Conservation (phyloP, 2,113 vertebrate species). For the Gadus chalcogrammus region DNA sequence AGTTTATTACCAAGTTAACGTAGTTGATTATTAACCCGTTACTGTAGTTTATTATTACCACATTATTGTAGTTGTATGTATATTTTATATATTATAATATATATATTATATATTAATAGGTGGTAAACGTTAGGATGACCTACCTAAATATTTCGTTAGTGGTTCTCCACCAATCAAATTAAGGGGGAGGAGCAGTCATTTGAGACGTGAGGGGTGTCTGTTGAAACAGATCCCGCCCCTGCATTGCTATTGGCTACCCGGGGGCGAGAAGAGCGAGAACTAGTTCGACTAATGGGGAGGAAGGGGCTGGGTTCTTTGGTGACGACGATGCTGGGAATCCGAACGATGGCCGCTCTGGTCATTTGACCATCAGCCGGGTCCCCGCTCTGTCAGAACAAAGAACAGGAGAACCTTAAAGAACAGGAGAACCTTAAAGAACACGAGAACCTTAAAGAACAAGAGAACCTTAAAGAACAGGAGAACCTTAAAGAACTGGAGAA, state of each 20-base stretch:
- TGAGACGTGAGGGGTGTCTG: constrained; percentile 26
- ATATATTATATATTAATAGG: too few relatives aligned
- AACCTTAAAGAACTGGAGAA: too few relatives aligned
- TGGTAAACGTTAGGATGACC: too few relatives aligned
- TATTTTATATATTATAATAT: too few relatives aligned
- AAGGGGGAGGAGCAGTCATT: not conserved
- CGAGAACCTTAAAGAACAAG: not conserved
- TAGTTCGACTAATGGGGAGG: constrained; percentile 44
- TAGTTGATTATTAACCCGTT: too few relatives aligned
- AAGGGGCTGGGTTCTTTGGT: constrained; percentile 68
- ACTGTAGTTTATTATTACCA: too few relatives aligned
- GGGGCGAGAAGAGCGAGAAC: constrained; percentile 28
- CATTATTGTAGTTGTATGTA: too few relatives aligned
- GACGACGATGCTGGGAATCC: constrained; percentile 72
- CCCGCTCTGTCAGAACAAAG: constrained; percentile 27
- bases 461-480: not conserved
- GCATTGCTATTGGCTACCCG: constrained; percentile 28
- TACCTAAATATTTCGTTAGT: too few relatives aligned
- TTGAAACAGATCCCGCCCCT: constrained; percentile 34
- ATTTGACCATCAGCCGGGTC: constrained; percentile 42
- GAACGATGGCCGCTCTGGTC: constrained; percentile 40
- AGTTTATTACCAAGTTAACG: too few relatives aligned
- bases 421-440: not conserved
- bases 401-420: not conserved
- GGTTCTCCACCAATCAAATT: not conserved